Evolutionary conservation across 2,888 invertebrate genomes (phyloP).

Genomic region (Polydrusus pterygomalis): DNA sequence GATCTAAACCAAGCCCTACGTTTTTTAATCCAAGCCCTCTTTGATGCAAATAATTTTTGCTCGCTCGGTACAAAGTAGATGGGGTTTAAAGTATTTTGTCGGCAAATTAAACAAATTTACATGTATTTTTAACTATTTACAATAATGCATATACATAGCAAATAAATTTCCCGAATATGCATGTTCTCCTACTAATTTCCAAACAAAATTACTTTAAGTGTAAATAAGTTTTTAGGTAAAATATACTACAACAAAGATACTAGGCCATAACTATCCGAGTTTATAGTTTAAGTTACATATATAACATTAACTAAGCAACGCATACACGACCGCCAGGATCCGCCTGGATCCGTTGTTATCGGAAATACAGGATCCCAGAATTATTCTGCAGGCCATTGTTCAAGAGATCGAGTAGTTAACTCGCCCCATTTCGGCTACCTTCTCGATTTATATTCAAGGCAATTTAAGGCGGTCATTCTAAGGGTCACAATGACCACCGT

Average conservation of each 20-base stretch:
- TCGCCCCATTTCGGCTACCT: conserved; percentile 44
- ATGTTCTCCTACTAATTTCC: too few relatives aligned
- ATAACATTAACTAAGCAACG: conserved; percentile 13
- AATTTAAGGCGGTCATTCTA: conserved; percentile 49
- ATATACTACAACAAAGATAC: not conserved
- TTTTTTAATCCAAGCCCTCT: too few relatives aligned
- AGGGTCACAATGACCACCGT: conserved; percentile 49
- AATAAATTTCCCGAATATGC: too few relatives aligned
- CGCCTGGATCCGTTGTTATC: conserved; percentile 41
- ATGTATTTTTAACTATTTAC: too few relatives aligned
- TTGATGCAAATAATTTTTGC: too few relatives aligned
- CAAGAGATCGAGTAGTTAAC: conserved; percentile 47
- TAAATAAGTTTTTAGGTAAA: not conserved
- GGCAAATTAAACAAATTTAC: too few relatives aligned
- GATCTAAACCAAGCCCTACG: too few relatives aligned
- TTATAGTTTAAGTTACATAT: conserved; percentile 3
- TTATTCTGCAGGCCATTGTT: conserved; percentile 49
- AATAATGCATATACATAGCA: too few relatives aligned
- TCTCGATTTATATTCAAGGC: conserved; percentile 52
- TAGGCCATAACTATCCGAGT: not conserved
- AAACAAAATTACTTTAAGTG: too few relatives aligned
- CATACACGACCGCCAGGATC: conserved; percentile 9
- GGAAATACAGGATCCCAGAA: conserved; percentile 43
- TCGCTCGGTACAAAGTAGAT: too few relatives aligned
- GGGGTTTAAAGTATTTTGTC: too few relatives aligned